Evolutionary conservation across 2,113 vertebrate genomes (phyloP).

Genomic region (Panthera tigris): DNA sequence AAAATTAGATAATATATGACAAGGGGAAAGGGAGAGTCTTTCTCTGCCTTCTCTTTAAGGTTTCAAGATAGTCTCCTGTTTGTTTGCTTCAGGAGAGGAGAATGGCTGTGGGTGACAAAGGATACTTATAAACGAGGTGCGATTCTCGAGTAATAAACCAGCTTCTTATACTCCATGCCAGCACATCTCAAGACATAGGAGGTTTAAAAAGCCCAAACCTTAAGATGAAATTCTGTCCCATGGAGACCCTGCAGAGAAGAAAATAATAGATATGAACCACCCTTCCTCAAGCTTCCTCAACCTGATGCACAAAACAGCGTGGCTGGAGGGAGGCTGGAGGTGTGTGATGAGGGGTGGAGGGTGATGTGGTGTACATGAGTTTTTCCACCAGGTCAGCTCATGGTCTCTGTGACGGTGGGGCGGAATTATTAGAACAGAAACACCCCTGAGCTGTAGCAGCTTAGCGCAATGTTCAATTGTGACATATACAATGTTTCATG

Average conservation of each 20-base stretch:
- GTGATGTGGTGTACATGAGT: not conserved
- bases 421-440: not conserved
- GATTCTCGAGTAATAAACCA: not conserved
- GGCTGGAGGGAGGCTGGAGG: not conserved
- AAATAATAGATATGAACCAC: not conserved
- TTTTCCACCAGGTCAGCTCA: accelerated
- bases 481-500: not conserved
- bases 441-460: not conserved
- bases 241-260: not conserved
- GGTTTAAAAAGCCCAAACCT: not conserved
- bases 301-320: not conserved
- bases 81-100: not conserved
- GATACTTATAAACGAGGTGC: accelerated
- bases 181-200: not conserved
- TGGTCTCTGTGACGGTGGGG: not conserved
- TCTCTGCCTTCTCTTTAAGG: not conserved
- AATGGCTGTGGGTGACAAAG: not conserved
- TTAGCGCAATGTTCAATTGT: not conserved
- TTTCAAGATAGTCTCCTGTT: not conserved
- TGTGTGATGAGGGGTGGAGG: accelerated
- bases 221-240: not conserved
- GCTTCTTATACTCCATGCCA: not conserved
- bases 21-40: not conserved
- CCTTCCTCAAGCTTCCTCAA: not conserved
- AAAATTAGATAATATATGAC: not conserved